Percentiles rank a stretch among this genome's conserved stretches.
These are phyloP conservation scores for Chromoteleia sp. DNA, from an alignment of 2,888 invertebrate genomes.

Conservation along the genomic window DNA sequence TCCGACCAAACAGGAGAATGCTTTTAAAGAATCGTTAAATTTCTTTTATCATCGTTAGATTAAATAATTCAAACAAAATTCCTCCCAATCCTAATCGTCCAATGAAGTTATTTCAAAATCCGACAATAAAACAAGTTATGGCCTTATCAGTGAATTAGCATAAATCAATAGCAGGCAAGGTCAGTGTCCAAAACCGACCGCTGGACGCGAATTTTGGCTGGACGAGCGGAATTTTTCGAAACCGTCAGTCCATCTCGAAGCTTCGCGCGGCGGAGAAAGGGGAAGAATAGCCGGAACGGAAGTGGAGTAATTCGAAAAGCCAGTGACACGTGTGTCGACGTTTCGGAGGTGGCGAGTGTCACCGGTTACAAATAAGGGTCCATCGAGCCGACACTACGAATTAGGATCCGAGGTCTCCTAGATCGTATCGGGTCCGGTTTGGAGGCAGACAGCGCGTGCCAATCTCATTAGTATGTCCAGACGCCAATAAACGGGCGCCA, in stretches of 20 bases:
- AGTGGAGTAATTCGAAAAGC: conserved; percentile 1
- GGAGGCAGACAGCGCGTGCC: conserved; percentile 73
- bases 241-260: no score
- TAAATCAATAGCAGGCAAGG: conserved; percentile 65
- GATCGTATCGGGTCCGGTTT: conserved; percentile 76
- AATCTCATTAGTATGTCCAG: conserved; percentile 72
- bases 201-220: background rate
- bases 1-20: conserved; percentile 56
- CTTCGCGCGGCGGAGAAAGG: no score
- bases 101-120: conserved; percentile 61
- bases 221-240: no score
- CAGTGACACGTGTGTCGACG: conserved; percentile 69
- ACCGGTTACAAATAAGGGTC: conserved; percentile 80
- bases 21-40: conserved; percentile 66
- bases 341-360: conserved; percentile 77
- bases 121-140: conserved; percentile 58
- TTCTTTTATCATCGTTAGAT: conserved; percentile 61
- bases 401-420: conserved; percentile 79
- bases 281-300: background rate
- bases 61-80: conserved; percentile 61
- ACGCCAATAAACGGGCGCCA: conserved; percentile 72
- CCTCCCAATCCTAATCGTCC: conserved; percentile 7
- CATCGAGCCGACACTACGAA: conserved; percentile 77
- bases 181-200: conserved; percentile 33
- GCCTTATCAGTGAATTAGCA: conserved; percentile 64